Percentiles rank a stretch among this genome's conserved stretches.
Conservation (phyloP, 2,797 vertebrate species). For the Champsocephalus esox region DNA sequence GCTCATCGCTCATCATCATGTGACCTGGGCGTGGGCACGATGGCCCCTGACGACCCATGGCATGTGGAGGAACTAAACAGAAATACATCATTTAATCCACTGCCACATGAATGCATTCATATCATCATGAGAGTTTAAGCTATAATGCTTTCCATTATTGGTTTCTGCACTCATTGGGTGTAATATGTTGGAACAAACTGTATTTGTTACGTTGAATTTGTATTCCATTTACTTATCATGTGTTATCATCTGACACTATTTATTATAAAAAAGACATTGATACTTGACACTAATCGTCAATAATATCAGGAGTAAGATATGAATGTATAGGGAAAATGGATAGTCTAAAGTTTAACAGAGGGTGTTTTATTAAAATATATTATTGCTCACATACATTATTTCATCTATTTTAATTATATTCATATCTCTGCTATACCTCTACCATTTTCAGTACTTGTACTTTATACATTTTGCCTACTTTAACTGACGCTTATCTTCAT, state of each 20-base stretch:
- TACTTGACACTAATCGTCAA: not conserved
- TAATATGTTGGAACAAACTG: not conserved
- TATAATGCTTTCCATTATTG: no score
- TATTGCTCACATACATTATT: not conserved
- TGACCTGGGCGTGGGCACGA: slow-evolving; percentile 52
- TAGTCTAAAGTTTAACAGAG: not conserved
- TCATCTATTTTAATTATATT: not conserved
- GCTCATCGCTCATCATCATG: slow-evolving; percentile 41
- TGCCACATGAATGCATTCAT: not conserved
- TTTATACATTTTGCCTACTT: not conserved
- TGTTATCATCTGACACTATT: not conserved
- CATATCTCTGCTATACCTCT: not conserved
- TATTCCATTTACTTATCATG: not conserved
- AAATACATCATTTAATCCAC: slow-evolving; percentile 16
- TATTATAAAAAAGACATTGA: no score
- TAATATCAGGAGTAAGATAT: not conserved
- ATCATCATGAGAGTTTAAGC: not conserved
- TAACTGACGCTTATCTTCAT: not conserved
- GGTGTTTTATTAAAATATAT: not conserved
- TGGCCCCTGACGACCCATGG: slow-evolving; percentile 1
- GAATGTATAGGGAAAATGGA: not conserved
- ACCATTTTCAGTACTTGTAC: not conserved
- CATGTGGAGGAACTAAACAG: slow-evolving; percentile 20
- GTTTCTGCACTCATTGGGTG: not conserved
- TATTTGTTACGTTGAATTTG: not conserved